Evolutionary conservation across 2,113 vertebrate genomes (phyloP), one percentile per base, ranked within the genome.

Genomic region (Salminus brasiliensis): DNA sequence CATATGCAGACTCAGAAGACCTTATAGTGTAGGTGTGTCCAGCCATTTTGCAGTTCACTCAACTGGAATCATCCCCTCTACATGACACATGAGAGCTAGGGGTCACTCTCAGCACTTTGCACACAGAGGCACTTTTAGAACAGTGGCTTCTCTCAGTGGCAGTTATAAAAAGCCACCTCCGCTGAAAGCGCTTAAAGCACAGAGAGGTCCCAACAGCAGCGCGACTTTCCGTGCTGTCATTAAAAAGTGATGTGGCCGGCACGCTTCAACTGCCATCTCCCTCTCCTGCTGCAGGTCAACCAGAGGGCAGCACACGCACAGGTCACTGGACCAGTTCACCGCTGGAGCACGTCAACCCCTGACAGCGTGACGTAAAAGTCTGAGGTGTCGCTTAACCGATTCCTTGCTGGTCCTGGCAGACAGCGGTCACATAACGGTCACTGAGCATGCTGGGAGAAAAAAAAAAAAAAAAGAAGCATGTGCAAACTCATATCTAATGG

Each of bases 161-260:
- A 52, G 32, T 53, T 78, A 69, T 78, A 74, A 78, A 82, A 72
- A 74, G 69, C 36, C 39, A 66, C 68, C 32, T 52, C 65, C 66
- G 49, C 45, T 15, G 47, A 76, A 75, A 72, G 81, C 49, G 74
- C 47, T 80, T 72, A 72, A 52, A 80, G 43, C n/a, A 45, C 16
- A 39, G n/a, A 62, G 60, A 53, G 12, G 69, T 84, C 74, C 82
- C 79, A 60, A 25, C 55, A 78, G 83, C 52, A 47, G 36, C 49
- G 25, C 68, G 15, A 65, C 71, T 81, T 81, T 81, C 79, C 75
- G 21, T 29, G 39, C 27, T 0, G 23, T 34, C 79, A 84, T 84
- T 81, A 84, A 84, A 84, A 84, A 84, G 55, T 84, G 45, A 84
- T 84, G 83, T 66, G 34, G 70, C 78, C 49, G 2, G 27, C 21